Percentiles rank a stretch among this genome's conserved stretches.
phyloP scores from a whole-genome alignment of 2,888 invertebrate species.

The Aphrophora alni region DNA sequence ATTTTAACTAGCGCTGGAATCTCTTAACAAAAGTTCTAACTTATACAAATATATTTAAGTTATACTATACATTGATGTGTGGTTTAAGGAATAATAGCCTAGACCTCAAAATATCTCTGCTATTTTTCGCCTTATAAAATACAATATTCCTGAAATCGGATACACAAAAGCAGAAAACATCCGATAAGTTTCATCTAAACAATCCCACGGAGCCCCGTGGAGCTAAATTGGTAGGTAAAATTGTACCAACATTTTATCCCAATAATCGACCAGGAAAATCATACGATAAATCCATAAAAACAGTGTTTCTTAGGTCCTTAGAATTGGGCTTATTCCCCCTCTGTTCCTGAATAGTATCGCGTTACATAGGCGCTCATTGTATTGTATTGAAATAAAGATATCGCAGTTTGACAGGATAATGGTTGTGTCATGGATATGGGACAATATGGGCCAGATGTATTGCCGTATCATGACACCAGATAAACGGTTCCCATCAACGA shows the following conservation, averaged over 20 bases:
- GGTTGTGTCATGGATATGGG: neutral
- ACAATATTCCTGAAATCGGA: neutral
- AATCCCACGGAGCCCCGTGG: too few relatives aligned
- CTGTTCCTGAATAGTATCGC: neutral
- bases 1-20: too few relatives aligned
- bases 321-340: neutral
- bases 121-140: too few relatives aligned
- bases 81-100: too few relatives aligned
- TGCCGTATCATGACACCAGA: neutral
- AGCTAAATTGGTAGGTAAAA: neutral
- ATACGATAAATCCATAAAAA: neutral
- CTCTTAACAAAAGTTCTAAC: too few relatives aligned
- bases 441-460: neutral
- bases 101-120: too few relatives aligned
- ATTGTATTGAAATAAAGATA: constrained; percentile 2
- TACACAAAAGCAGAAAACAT: neutral
- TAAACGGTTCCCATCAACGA: neutral
- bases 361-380: neutral
- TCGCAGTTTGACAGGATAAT: neutral
- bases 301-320: neutral
- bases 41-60: too few relatives aligned
- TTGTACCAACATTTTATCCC: neutral
- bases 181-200: neutral
- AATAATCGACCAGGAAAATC: neutral
- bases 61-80: too few relatives aligned